A percentile compares a stretch with the other conserved stretches of the same genome.
Evolutionary conservation across 1,140 invertebrate species (phyloP).

Genomic region (Orussus abietinus): DNA sequence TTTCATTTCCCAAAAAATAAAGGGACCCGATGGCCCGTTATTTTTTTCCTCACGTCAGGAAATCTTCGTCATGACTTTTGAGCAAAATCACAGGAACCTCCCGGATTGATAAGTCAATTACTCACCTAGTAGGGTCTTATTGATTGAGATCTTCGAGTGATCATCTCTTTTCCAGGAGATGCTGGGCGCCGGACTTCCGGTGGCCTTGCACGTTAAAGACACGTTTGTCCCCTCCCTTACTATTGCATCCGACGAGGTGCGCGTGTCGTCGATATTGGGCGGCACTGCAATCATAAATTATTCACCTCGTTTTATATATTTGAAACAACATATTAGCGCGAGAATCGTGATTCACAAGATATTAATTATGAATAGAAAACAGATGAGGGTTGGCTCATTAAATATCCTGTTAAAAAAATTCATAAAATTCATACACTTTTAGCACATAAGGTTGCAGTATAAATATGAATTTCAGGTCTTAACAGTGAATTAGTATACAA

Average conservation of each 20-base stretch:
- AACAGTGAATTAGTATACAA: too few species aligned
- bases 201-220: conserved; percentile 80
- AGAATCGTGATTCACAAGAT: background rate
- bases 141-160: conserved; percentile 75
- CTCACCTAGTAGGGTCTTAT: conserved; percentile 74
- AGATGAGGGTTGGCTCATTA: background rate
- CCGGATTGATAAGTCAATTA: background rate
- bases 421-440: too few species aligned
- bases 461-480: too few species aligned
- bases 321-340: background rate
- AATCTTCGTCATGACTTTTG: background rate
- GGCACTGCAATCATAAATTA: conserved; percentile 71
- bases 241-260: conserved; percentile 86
- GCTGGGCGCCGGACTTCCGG: conserved; percentile 80
- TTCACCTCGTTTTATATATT: too few species aligned
- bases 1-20: too few species aligned
- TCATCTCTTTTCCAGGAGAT: conserved; percentile 91
- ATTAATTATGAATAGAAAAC: background rate
- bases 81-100: background rate
- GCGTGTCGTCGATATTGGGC: conserved; percentile 84
- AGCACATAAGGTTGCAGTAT: too few species aligned
- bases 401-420: too few species aligned
- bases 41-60: too few species aligned
- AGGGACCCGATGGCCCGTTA: too few species aligned
- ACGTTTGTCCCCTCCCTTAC: conserved; percentile 87